phyloP scores from a whole-genome alignment of 2,113 vertebrate species.

The Burhinus bistriatus region DNA sequence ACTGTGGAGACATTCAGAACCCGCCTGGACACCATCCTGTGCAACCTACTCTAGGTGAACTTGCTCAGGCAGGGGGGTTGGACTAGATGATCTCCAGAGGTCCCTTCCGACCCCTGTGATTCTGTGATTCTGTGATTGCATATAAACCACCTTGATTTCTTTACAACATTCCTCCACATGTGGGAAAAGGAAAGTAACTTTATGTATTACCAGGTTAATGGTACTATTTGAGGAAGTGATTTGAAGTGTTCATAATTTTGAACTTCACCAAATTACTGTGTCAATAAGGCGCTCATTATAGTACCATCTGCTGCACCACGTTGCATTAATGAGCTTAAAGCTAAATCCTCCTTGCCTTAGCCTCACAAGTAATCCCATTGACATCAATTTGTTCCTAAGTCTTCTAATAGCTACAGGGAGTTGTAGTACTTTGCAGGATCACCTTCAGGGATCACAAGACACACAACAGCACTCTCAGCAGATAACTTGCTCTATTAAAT shows the following conservation, averaged over 20 bases:
- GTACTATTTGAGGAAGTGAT: not conserved
- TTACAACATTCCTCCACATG: not conserved
- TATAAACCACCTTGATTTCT: not conserved
- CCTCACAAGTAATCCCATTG: slow-evolving; percentile 29
- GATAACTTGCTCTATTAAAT: not conserved
- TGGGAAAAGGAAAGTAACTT: not conserved
- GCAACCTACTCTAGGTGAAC: no score
- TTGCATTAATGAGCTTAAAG: not conserved
- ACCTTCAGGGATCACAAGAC: slow-evolving; percentile 41
- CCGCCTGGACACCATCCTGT: no score
- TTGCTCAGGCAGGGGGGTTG: no score
- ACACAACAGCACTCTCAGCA: not conserved
- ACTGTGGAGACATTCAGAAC: no score
- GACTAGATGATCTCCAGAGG: no score
- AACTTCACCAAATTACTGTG: not conserved
- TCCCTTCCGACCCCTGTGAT: no score
- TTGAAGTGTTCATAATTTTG: not conserved
- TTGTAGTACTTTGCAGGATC: not conserved
- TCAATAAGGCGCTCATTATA: not conserved
- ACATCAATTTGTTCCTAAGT: not conserved
- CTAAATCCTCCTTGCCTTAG: slow-evolving; percentile 21
- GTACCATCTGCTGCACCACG: not conserved
- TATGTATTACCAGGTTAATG: not conserved
- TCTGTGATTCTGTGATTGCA: not conserved
- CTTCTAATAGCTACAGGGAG: not conserved